A percentile compares a stretch with the other conserved stretches of the same genome.
Conservation (phyloP, 2,797 vertebrate genomes). For the Crenichthys baileyi region DNA sequence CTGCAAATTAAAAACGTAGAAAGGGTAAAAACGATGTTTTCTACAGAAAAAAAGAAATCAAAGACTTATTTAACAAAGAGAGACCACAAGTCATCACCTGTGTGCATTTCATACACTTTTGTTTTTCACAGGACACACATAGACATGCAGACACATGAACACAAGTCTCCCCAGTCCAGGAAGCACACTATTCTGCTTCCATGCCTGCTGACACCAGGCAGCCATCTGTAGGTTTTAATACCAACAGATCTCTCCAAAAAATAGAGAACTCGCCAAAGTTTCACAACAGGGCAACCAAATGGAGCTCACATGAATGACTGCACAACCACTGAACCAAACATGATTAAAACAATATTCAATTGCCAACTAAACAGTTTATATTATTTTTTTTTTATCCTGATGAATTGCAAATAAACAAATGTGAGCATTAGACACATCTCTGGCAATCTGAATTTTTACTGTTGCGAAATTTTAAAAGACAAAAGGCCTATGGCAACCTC, state of each 20-base stretch:
- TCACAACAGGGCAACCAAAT: conserved; percentile 40
- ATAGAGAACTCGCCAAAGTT: conserved; percentile 46
- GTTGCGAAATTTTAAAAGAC: conserved; percentile 1
- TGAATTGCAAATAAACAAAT: neutral
- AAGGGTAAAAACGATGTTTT: conserved; percentile 28
- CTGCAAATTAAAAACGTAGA: conserved; percentile 47
- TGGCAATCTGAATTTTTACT: neutral
- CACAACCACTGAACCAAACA: conserved; percentile 39
- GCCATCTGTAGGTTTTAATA: conserved; percentile 89
- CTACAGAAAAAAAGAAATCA: conserved; percentile 17
- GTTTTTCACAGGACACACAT: conserved; percentile 18
- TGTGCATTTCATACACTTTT: conserved; percentile 18
- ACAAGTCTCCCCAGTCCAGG: conserved; percentile 40
- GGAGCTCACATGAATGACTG: conserved; percentile 44
- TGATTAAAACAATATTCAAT: conserved; percentile 26
- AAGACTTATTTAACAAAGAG: conserved; percentile 10
- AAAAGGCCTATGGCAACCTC: neutral
- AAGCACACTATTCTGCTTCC: conserved; percentile 38
- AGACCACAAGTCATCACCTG: conserved; percentile 46
- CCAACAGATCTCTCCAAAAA: conserved; percentile 74
- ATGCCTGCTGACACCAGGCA: conserved; percentile 51
- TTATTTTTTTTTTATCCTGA: conserved; percentile 6
- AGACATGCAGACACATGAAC: conserved; percentile 49
- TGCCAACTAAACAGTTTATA: conserved; percentile 26
- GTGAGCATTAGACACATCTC: neutral